These are phyloP conservation scores for Doris montereyensis DNA, from an alignment of 2,888 invertebrate species.

Conservation along the genomic window DNA sequence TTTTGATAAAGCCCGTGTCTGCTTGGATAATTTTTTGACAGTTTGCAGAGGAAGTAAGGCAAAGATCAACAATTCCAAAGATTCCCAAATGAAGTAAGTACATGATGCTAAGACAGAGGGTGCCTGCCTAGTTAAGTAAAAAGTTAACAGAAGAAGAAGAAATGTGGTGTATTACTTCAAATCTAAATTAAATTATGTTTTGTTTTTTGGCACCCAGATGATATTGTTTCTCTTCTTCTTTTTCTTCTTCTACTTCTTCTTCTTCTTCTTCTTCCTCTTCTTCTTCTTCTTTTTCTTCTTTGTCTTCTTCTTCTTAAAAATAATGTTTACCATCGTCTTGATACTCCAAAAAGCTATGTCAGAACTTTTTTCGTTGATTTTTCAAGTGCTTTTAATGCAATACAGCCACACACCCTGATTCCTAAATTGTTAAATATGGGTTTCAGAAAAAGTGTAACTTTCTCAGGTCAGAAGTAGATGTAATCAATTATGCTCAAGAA, in stretches of 20 bases:
- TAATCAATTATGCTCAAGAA: no score
- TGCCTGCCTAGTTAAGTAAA: no score
- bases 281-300: neutral
- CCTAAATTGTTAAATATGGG: no score
- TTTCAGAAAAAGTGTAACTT: no score
- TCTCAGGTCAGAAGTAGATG: no score
- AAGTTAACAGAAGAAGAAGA: neutral
- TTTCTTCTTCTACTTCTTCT: neutral
- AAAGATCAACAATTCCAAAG: conserved; percentile 47
- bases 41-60: conserved; percentile 45
- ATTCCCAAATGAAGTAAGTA: conserved; percentile 46
- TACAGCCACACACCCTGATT: no score
- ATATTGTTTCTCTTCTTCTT: neutral
- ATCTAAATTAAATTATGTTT: neutral
- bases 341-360: no score
- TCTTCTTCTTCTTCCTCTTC: neutral
- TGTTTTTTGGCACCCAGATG: neutral
- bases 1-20: conserved; percentile 49
- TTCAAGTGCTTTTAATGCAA: no score
- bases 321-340: no score
- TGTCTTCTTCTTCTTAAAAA: no score
- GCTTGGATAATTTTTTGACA: conserved; percentile 44
- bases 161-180: neutral
- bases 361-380: no score
- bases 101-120: no score